phyloP scores from a whole-genome alignment of 2,888 invertebrate species.

The Endotricha flammealis region DNA sequence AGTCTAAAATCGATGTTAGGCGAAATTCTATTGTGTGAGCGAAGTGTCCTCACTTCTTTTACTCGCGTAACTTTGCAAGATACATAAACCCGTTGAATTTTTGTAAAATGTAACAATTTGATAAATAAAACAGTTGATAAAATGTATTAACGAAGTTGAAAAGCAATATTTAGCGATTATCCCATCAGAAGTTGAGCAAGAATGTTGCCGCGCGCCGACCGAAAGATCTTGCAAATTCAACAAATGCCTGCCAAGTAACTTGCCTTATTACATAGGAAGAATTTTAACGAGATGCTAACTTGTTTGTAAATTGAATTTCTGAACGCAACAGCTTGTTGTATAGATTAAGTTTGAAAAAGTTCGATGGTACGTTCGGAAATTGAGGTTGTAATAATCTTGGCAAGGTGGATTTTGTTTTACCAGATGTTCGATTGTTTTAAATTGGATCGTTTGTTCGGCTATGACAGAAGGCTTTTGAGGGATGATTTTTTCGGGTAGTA shows the following conservation, averaged over 20 bases:
- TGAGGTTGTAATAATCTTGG: slow-evolving; percentile 45
- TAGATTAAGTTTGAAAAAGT: slow-evolving; percentile 72
- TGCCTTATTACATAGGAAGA: slow-evolving; percentile 69
- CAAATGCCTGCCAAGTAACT: slow-evolving; percentile 45
- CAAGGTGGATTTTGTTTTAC: no score
- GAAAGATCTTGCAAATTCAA: slow-evolving; percentile 31
- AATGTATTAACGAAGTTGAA: slow-evolving; percentile 11
- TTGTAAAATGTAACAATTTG: no score
- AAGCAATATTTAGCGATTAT: slow-evolving; percentile 17
- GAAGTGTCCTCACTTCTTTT: no score
- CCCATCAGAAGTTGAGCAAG: slow-evolving; percentile 19
- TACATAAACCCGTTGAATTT: no score
- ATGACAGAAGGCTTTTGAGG: no score
- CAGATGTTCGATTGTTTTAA: no score
- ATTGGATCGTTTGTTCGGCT: no score
- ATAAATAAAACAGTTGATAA: no score
- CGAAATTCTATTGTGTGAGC: no score
- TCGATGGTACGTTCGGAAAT: slow-evolving; percentile 59
- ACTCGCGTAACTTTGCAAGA: no score
- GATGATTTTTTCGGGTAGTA: no score
- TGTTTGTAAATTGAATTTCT: slow-evolving; percentile 75
- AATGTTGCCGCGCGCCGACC: slow-evolving; percentile 12
- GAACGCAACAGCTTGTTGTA: slow-evolving; percentile 64
- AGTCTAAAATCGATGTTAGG: no score
- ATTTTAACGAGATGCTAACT: slow-evolving; percentile 75